These are phyloP conservation scores for Empidonax traillii DNA, from an alignment of 2,113 vertebrate genomes.

Conservation along the genomic window DNA sequence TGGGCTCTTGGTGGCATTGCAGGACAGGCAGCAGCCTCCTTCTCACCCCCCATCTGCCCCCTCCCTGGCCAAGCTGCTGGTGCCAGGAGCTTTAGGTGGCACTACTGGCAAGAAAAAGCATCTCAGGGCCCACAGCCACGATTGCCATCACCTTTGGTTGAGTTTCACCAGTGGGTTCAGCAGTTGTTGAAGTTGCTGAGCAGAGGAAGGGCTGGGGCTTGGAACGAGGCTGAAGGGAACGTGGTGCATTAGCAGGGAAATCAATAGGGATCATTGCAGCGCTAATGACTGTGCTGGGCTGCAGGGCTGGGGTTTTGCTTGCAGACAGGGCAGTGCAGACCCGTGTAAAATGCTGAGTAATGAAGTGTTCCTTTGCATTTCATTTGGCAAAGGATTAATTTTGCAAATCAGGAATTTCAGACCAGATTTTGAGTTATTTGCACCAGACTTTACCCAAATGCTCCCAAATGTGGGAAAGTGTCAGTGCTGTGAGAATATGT, in stretches of 20 bases:
- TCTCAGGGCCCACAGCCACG: not conserved
- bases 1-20: not conserved
- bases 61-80: not conserved
- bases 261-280: not conserved
- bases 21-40: not conserved
- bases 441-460: not conserved
- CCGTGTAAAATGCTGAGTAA: not conserved
- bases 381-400: not conserved
- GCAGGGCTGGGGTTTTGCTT: not conserved
- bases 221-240: not conserved
- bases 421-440: not conserved
- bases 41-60: fast-evolving
- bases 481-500: no score
- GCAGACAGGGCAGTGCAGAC: not conserved
- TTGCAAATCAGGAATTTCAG: not conserved
- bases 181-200: not conserved
- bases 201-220: not conserved
- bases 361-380: not conserved
- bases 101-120: not conserved
- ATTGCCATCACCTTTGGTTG: not conserved
- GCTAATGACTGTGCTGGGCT: not conserved
- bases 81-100: not conserved
- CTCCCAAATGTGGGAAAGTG: not conserved
- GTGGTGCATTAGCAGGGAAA: not conserved
- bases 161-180: not conserved